Percentiles rank a stretch among this genome's conserved stretches.
Evolutionary conservation across 2,113 vertebrate genomes (phyloP).

Genomic region (Arizona elegans): DNA sequence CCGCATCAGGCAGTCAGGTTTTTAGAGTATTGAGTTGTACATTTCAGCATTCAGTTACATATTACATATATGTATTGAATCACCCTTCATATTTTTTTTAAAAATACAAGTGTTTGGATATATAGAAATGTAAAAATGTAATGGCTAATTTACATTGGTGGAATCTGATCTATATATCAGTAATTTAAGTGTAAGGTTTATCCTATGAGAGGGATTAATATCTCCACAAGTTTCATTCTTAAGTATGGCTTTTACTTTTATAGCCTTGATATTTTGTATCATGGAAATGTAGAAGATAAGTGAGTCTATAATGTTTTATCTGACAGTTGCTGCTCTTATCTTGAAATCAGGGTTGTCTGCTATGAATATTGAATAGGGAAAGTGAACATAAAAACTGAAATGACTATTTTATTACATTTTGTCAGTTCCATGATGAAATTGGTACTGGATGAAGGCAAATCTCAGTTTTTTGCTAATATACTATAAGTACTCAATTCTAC

Average conservation of each 20-base stretch:
- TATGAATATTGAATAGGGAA: neutral
- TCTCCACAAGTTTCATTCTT: neutral
- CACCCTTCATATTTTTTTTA: neutral
- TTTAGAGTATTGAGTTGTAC: neutral
- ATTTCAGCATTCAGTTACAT: neutral
- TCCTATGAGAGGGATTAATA: neutral
- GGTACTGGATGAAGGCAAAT: neutral
- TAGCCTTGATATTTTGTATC: neutral
- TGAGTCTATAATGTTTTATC: neutral
- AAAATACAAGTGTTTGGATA: neutral
- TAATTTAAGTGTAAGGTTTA: neutral
- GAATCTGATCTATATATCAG: neutral
- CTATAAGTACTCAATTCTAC: neutral
- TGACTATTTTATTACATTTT: neutral
- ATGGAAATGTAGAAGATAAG: neutral
- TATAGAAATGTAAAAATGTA: neutral
- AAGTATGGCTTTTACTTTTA: neutral
- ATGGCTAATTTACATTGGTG: neutral
- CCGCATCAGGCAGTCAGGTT: neutral
- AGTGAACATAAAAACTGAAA: neutral
- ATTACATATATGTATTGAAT: neutral
- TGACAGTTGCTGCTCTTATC: conserved; percentile 31
- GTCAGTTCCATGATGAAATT: conserved; percentile 2
- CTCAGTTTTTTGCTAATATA: neutral
- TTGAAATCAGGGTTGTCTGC: conserved; percentile 22